phyloP scores from a whole-genome alignment of 1,140 invertebrate genomes.

The Drosophila melanica region DNA sequence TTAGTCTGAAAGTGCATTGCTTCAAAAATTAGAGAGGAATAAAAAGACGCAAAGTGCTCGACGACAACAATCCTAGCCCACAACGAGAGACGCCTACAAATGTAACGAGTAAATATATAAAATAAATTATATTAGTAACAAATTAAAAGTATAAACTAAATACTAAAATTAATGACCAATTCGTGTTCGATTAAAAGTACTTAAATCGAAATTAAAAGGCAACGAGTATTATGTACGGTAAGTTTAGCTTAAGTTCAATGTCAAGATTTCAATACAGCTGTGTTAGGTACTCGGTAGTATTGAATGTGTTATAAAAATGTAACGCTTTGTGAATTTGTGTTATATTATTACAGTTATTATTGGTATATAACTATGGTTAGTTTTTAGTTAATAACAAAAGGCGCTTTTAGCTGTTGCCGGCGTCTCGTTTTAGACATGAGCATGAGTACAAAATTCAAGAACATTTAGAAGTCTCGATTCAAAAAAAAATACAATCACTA shows the following conservation, averaged over 20 bases:
- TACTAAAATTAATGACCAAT: conserved; percentile 68
- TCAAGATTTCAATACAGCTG: conserved; percentile 41
- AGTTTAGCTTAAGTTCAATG: conserved; percentile 60
- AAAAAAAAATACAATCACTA: conserved; percentile 25
- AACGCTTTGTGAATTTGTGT: neutral
- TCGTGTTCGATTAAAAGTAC: conserved; percentile 40
- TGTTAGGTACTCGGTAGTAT: conserved; percentile 36
- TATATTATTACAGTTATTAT: neutral
- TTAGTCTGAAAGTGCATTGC: neutral
- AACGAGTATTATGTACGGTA: conserved; percentile 54
- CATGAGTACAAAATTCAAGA: conserved; percentile 54
- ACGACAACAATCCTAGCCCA: conserved; percentile 31
- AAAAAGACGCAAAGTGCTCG: conserved; percentile 14
- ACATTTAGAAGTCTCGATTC: conserved; percentile 60
- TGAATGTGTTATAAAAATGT: conserved; percentile 6
- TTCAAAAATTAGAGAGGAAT: neutral
- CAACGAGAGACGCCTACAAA: conserved; percentile 23
- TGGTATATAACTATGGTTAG: conserved; percentile 7
- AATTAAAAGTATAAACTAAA: conserved; percentile 51
- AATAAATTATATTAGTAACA: conserved; percentile 61
- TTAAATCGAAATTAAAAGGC: conserved; percentile 69
- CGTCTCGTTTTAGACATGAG: conserved; percentile 42
- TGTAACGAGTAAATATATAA: conserved; percentile 25
- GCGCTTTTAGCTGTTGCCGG: neutral
- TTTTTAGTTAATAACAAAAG: conserved; percentile 30